Conservation (phyloP, 2,113 vertebrate species). For the Nycticryphes semicollaris region DNA sequence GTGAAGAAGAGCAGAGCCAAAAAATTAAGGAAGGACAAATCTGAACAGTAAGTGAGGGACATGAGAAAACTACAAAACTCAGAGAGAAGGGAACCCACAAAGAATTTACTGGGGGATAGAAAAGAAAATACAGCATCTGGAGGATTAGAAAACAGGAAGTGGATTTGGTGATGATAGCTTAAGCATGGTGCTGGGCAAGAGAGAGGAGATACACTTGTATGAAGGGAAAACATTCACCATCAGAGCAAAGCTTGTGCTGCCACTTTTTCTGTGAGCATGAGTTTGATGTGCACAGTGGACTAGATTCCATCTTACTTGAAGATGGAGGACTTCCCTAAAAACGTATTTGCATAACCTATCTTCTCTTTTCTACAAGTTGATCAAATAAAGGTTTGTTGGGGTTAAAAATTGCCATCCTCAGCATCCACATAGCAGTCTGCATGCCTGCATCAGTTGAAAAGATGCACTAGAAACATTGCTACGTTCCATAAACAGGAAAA, state of each 20-base stretch:
- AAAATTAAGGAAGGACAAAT: neutral
- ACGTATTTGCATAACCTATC: neutral
- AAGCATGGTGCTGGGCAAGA: neutral
- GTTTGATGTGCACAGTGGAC: neutral
- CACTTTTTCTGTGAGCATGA: neutral
- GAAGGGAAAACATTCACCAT: neutral
- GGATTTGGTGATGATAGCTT: neutral
- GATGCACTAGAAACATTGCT: rapidly evolving
- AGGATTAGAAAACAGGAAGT: neutral
- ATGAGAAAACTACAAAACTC: neutral
- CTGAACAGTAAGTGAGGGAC: neutral
- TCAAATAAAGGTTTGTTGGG: neutral
- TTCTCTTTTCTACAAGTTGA: neutral
- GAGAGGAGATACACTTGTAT: neutral
- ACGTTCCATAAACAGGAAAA: neutral
- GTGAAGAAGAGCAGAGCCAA: neutral
- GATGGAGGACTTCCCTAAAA: neutral
- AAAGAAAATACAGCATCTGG: neutral
- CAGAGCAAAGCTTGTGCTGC: neutral
- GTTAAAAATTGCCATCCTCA: neutral
- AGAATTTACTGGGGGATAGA: neutral
- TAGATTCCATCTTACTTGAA: neutral
- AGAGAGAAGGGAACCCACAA: neutral
- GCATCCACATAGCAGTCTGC: neutral
- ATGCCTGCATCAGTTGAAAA: neutral